A percentile compares a stretch with the other conserved stretches of the same genome.
phyloP scores from a whole-genome alignment of 2,113 vertebrate species.

The Heterocephalus glaber region DNA sequence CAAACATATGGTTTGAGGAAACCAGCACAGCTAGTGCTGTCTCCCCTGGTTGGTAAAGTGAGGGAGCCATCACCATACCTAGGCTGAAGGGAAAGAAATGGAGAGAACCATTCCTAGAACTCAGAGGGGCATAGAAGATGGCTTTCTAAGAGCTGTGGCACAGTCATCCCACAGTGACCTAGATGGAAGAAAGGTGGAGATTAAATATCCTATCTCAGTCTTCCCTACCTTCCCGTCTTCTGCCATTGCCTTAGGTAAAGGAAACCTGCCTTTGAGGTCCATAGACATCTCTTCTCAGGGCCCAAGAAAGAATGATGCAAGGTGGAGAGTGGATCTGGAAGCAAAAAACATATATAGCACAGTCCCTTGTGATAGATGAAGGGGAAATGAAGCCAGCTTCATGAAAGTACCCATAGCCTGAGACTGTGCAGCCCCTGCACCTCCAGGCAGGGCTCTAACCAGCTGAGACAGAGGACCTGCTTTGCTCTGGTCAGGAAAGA shows the following conservation, averaged over 20 bases:
- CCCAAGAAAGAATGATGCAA: not conserved
- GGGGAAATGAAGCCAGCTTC: not conserved
- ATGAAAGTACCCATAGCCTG: not conserved
- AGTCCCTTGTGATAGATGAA: not conserved
- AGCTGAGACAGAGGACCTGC: not conserved
- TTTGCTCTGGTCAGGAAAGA: not conserved
- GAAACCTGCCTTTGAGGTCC: not conserved
- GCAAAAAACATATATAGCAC: not conserved
- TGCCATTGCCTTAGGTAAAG: not conserved
- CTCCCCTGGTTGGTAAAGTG: not conserved
- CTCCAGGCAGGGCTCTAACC: not conserved
- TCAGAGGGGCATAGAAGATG: too few relatives aligned
- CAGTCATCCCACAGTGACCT: not conserved
- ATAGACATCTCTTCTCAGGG: not conserved
- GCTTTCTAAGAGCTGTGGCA: not conserved
- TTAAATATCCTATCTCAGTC: not conserved
- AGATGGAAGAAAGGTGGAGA: not conserved
- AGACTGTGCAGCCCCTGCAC: not conserved
- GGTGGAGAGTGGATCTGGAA: not conserved
- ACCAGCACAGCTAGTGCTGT: not conserved
- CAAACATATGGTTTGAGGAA: not conserved
- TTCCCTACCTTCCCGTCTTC: not conserved
- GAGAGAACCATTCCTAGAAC: not conserved
- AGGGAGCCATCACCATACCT: not conserved
- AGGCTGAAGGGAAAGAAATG: not conserved